These are phyloP conservation scores for Chionodraco myersi DNA, from an alignment of 2,113 vertebrate species.

Conservation along the genomic window DNA sequence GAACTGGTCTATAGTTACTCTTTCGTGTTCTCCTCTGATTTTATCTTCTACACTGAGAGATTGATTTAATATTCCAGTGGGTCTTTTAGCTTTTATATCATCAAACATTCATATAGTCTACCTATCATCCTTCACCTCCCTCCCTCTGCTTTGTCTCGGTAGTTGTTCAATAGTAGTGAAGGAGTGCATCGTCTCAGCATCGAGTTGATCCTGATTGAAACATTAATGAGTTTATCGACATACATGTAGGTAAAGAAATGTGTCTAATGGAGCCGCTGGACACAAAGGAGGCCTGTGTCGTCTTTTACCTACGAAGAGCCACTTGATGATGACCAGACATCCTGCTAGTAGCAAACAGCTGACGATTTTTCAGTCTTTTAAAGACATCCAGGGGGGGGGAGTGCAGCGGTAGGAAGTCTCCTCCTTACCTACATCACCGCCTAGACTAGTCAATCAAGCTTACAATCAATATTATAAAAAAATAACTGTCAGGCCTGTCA, in stretches of 20 bases:
- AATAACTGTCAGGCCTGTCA: too few species aligned
- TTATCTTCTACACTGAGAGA: background rate
- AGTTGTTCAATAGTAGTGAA: background rate
- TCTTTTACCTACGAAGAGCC: constrained; percentile 33
- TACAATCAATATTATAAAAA: too few species aligned
- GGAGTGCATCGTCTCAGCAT: background rate
- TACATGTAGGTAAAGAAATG: constrained; percentile 21
- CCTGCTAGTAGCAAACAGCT: background rate
- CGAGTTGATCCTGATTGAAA: background rate
- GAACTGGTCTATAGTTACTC: background rate
- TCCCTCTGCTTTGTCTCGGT: background rate
- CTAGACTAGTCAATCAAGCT: too few species aligned
- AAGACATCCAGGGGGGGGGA: background rate
- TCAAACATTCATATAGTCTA: background rate
- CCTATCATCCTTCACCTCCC: background rate
- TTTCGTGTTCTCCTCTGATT: background rate
- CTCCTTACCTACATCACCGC: too few species aligned
- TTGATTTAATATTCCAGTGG: background rate
- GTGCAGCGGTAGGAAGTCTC: background rate
- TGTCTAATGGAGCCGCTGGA: constrained; percentile 57
- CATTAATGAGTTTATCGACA: background rate
- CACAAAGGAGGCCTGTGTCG: constrained; percentile 23
- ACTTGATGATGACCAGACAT: constrained; percentile 44
- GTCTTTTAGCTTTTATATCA: background rate
- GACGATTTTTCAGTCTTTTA: constrained; percentile 15